phyloP scores from a whole-genome alignment of 2,888 invertebrate genomes.

The Trichacis sp. region DNA sequence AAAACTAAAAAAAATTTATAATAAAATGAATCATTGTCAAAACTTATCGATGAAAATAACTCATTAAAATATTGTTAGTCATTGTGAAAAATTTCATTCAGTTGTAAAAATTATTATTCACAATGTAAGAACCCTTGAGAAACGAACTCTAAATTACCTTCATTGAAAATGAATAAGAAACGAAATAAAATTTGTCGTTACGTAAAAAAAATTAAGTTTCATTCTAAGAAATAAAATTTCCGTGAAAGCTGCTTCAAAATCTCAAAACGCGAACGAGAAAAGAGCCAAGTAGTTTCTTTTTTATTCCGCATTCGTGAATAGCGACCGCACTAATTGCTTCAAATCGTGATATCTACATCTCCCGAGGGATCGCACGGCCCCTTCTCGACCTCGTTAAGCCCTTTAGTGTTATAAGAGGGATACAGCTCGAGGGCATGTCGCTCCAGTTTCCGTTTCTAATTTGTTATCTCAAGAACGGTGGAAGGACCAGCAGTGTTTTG shows the following conservation, averaged over 20 bases:
- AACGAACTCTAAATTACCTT: too few species aligned
- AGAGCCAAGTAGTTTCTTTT: constrained; percentile 19
- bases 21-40: too few species aligned
- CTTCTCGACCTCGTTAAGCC: constrained; percentile 33
- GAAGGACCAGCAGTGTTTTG: constrained; percentile 10
- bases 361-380: constrained; percentile 31
- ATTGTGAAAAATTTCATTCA: too few species aligned
- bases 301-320: constrained; percentile 33
- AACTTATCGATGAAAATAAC: too few species aligned
- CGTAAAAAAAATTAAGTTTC: too few species aligned
- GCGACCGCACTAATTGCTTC: constrained; percentile 34
- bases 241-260: neutral
- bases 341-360: constrained; percentile 36
- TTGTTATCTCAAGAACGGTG: constrained; percentile 32
- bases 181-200: too few species aligned
- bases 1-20: too few species aligned
- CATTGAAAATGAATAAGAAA: too few species aligned
- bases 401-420: constrained; percentile 37
- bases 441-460: constrained; percentile 34
- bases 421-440: constrained; percentile 35
- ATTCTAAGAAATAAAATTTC: too few species aligned
- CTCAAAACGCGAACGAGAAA: neutral
- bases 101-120: too few species aligned
- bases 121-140: too few species aligned
- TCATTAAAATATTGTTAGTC: too few species aligned